Conservation (phyloP, 2,113 vertebrate genomes). For the Tachysurus fulvidraco region DNA sequence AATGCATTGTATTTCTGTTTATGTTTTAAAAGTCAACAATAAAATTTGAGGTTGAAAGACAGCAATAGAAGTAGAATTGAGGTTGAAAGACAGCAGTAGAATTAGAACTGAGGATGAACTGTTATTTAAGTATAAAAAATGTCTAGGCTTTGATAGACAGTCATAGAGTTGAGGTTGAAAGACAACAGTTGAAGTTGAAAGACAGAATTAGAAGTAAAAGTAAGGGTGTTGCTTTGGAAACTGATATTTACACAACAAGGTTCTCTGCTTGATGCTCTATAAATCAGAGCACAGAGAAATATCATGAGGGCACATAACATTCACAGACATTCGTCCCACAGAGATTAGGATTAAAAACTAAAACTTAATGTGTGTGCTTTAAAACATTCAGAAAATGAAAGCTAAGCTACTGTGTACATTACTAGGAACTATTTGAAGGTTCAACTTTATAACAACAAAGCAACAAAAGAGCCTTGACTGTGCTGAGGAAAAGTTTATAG, state of each 20-base stretch:
- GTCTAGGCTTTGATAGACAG: no score
- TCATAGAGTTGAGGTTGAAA: not conserved
- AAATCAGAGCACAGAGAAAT: not conserved
- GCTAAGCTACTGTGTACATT: not conserved
- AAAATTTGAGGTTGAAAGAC: not conserved
- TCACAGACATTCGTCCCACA: not conserved
- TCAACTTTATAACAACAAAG: not conserved
- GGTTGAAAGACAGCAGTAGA: no score
- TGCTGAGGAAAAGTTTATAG: not conserved
- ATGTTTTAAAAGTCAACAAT: not conserved
- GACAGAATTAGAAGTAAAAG: not conserved
- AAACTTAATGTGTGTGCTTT: not conserved
- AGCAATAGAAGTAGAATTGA: no score
- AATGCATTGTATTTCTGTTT: no score
- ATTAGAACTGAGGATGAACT: not conserved
- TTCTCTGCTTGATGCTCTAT: not conserved
- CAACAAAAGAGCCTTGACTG: not conserved
- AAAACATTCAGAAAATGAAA: not conserved
- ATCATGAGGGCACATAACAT: not conserved
- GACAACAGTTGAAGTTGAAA: not conserved
- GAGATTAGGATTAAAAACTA: not conserved
- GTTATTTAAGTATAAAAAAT: no score
- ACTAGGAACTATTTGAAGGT: not conserved
- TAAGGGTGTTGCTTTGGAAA: not conserved
- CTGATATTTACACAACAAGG: constrained; percentile 19